Evolutionary conservation across 2,797 vertebrate species (phyloP), one percentile per base, ranked within the genome.

Genomic region (Enteromius thamalakanensis): DNA sequence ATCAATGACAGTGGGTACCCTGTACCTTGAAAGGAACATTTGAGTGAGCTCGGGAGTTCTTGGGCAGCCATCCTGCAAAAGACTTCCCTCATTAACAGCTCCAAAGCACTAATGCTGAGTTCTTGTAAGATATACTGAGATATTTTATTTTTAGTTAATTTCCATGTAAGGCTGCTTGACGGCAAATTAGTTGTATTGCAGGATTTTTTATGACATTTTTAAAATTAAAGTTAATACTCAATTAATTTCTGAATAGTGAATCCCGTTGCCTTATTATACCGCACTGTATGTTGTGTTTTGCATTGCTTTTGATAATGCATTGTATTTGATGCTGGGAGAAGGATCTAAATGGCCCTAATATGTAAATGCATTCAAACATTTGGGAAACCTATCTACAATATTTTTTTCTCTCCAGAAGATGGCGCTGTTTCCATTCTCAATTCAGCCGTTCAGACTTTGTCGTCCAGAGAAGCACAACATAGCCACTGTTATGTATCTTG

Each of bases 391-490:
- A 37, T 45, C 4, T 47, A 53, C n/a, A 23, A 17, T 34, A 34
- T 85, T 49, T 86, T 2, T 49, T 37, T 88, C 1, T 23, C 12
- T 83, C 83, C 76, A 23, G 42, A 82, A 90, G 91, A 32, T 67
- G 17, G 84, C 92, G 67, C 81, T 90, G 17, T 90, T 88, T 21
- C 26, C 85, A 3, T 91, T 92, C 58, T 85, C 45, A 51, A 55
- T 45, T 1, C 87, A 88, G 76, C 86, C 89, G 0, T 94, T 94
- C 71, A 94, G 94, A 76, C 84, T 87, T 84, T 93, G 7, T 95
- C 94, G 2, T 97, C 95, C 95, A 86, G 90, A 12, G 94, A 96
- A 76, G 95, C 96, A 4, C 64, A 94, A 58, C 95, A 95, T 32
- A 88, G 95, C 3, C 90, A 92, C 55, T 95, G 94, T 62, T 90